Conservation (phyloP, 2,888 invertebrate genomes). For the Escarpia spicata region DNA sequence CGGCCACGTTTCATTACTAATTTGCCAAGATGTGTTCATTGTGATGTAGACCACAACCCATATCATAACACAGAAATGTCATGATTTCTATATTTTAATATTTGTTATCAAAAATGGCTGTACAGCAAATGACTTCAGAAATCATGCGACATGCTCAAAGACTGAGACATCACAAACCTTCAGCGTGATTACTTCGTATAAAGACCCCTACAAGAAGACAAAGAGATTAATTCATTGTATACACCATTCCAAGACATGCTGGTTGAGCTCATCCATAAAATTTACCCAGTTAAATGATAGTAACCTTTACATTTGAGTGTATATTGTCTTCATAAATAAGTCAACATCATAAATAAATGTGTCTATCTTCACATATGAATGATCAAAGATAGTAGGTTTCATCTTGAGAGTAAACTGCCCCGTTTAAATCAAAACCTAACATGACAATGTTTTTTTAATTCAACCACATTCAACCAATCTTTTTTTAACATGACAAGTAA, state of each 20-base stretch:
- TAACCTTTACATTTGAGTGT: neutral
- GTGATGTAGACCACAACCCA: neutral
- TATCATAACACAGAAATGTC: neutral
- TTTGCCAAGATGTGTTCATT: neutral
- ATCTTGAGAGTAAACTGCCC: too few species aligned
- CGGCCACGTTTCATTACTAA: neutral
- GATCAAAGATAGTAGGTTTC: too few species aligned
- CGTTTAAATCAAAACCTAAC: neutral
- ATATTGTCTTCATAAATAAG: neutral
- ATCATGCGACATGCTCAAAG: neutral
- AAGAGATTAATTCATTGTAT: neutral
- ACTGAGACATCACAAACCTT: conserved; percentile 45
- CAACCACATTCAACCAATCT: too few species aligned
- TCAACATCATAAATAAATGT: neutral
- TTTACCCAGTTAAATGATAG: neutral
- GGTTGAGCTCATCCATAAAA: neutral
- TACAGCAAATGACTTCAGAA: neutral
- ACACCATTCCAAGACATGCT: neutral
- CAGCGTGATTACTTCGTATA: conserved; percentile 51
- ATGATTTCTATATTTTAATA: neutral
- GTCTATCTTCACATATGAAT: neutral
- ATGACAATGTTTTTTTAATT: too few species aligned
- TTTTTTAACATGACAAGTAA: too few species aligned
- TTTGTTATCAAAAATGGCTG: neutral
- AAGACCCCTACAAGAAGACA: conserved; percentile 42